Base-by-base conservation (phyloP, 2,113 vertebrate genomes). In the Phainopepla nitens region DNA sequence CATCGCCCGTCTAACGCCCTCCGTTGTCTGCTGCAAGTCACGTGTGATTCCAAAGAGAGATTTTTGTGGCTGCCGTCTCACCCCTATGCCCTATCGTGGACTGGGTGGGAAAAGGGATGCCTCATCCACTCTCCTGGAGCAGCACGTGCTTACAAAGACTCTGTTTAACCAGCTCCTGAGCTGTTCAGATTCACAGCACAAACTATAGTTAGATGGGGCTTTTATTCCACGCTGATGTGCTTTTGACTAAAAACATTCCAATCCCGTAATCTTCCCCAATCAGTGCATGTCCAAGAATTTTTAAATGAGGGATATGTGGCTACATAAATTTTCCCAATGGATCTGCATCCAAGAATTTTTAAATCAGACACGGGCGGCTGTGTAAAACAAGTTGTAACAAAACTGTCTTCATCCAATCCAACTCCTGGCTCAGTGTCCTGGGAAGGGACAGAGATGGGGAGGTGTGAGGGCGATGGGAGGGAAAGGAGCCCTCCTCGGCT, bases 401-500 rank as follows among this genome's bases (percentile, higher is more conserved):
- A 80, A 36, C 2, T 0, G 1, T 2, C n/a, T 31, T 19, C 0
- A 1, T 29, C 28, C 45, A 8, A 1, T 4, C 17, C 35, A 35
- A 23, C 27, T 18, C 24, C 6, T 13, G 0, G 1, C 12, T 39
- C 25, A 1, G 27, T 2, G 7, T 53, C 31, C 35, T 1, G 2
- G 51, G 28, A 27, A 57, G 15, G 24, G 58, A 45, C 4, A 0
- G 2, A 23, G 27, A n/a, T 0, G 0, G 24, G 25, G 23, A 71
- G 5, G 27, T 5, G 13, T 33, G 15, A 60, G 29, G 8, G 27
- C 4, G 0, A n/a, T 0, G 4, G 20, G 22, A 50, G 44, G 21
- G 7, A 25, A 72, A 58, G 13, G 33, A 25, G 20, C 4, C 2
- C 27, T 78, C 14, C 50, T 82, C 0, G 0, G 18, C 33, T 35